Conservation (phyloP, 2,797 vertebrate species). For the Sarcophilus harrisii region DNA sequence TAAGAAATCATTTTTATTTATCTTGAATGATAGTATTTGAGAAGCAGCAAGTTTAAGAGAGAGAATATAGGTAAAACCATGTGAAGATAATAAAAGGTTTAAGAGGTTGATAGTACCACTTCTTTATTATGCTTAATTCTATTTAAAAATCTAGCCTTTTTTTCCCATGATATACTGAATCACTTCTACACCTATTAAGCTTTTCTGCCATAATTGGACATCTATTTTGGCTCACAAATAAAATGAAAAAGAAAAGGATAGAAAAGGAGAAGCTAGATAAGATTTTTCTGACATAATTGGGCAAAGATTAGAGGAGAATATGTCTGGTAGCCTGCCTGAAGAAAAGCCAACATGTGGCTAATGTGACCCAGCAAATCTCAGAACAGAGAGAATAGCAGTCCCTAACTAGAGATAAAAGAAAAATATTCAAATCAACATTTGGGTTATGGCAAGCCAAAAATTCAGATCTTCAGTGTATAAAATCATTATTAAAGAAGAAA, state of each 20-base stretch:
- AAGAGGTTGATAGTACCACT: background rate
- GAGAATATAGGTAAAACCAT: background rate
- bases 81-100: background rate
- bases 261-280: background rate
- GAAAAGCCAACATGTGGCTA: background rate
- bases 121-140: background rate
- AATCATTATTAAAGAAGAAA: background rate
- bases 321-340: background rate
- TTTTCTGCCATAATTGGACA: background rate
- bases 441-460: background rate
- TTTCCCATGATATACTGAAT: background rate
- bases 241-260: background rate
- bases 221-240: background rate
- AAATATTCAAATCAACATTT: background rate
- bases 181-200: background rate
- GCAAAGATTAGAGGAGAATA: background rate
- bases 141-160: background rate
- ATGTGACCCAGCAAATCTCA: background rate
- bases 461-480: background rate
- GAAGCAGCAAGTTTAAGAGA: background rate
- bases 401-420: background rate
- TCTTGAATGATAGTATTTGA: background rate
- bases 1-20: background rate
- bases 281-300: background rate
- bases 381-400: background rate